These are phyloP conservation scores for Corydoras maculifer DNA, from an alignment of 2,113 vertebrate genomes.

Conservation along the genomic window DNA sequence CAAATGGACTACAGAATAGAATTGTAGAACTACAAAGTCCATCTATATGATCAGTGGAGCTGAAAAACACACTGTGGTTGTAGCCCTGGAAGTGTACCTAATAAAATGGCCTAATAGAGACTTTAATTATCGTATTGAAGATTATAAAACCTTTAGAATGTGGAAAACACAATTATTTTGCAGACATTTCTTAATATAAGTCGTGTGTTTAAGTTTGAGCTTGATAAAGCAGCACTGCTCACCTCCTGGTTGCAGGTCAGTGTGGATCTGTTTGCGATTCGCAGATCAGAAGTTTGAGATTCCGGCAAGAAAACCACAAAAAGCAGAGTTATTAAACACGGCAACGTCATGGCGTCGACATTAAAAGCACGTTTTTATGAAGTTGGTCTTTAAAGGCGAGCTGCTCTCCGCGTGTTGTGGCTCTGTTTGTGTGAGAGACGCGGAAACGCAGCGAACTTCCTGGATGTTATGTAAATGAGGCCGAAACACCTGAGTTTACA, in stretches of 20 bases:
- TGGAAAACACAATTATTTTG: too few relatives aligned
- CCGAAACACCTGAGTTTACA: conserved; percentile 15
- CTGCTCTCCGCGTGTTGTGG: not conserved
- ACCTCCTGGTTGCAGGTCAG: conserved; percentile 43
- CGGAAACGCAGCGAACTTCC: conserved; percentile 32
- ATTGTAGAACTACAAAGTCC: too few relatives aligned
- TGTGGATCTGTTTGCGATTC: conserved; percentile 22
- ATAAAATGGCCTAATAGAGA: too few relatives aligned
- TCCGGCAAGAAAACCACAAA: conserved; percentile 16
- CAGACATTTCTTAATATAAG: too few relatives aligned
- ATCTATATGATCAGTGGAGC: too few relatives aligned
- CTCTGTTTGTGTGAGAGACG: not conserved
- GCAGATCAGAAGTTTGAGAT: conserved; percentile 8
- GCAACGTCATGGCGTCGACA: conserved; percentile 11
- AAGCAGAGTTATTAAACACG: not conserved
- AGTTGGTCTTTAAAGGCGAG: not conserved
- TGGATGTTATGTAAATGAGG: conserved; percentile 36
- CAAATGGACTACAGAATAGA: too few relatives aligned
- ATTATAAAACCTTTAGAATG: too few relatives aligned
- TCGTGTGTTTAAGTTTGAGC: not conserved
- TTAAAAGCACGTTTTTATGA: not conserved
- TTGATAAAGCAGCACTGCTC: not conserved
- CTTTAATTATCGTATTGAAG: too few relatives aligned
- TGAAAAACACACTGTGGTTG: too few relatives aligned
- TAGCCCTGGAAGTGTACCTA: too few relatives aligned